phyloP scores from a whole-genome alignment of 2,797 vertebrate species.

The Amazona finschi region DNA sequence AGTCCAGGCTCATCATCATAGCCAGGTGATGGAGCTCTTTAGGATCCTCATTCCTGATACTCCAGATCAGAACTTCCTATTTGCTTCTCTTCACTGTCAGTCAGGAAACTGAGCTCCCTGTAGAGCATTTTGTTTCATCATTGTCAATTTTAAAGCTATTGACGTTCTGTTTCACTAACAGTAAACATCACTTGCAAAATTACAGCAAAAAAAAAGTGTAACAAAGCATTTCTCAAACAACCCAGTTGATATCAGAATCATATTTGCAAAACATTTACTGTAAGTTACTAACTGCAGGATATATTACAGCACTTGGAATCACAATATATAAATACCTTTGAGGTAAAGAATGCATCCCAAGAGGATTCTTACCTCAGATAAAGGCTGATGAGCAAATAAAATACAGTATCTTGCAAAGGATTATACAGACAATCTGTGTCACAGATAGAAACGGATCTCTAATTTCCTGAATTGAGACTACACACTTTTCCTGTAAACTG shows the following conservation, averaged over 20 bases:
- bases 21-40: neutral
- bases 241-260: neutral
- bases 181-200: neutral
- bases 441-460: neutral
- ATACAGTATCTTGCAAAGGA: neutral
- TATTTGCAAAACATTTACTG: neutral
- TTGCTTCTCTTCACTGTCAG: neutral
- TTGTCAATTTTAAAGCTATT: neutral
- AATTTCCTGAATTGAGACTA: neutral
- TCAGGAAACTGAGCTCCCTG: neutral
- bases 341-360: neutral
- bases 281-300: neutral
- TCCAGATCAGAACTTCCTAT: neutral
- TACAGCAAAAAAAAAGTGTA: neutral
- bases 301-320: neutral
- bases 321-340: neutral
- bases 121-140: neutral
- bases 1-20: neutral
- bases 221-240: neutral
- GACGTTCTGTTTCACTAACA: neutral
- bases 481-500: neutral
- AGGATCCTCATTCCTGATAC: neutral
- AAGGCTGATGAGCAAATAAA: neutral
- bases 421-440: neutral
- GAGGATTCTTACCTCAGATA: neutral